phyloP scores from a whole-genome alignment of 2,797 vertebrate species.

The Synanceia verrucosa region DNA sequence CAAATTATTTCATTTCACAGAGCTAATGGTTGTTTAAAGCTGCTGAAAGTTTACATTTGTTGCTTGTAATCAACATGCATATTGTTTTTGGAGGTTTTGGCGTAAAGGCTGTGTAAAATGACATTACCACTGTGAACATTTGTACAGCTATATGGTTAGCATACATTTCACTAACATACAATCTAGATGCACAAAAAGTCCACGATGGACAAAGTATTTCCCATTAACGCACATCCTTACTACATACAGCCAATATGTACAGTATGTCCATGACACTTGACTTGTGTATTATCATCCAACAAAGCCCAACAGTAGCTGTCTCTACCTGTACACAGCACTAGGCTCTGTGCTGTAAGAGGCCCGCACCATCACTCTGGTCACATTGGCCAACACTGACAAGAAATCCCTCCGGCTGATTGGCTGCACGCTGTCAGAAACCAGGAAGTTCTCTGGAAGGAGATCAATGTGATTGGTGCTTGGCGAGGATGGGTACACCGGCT shows the following conservation, averaged over 20 bases:
- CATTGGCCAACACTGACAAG: slow-evolving; percentile 65
- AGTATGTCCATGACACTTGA: no score
- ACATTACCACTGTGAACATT: background rate
- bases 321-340: slow-evolving; percentile 75
- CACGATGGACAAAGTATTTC: no score
- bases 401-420: slow-evolving; percentile 70
- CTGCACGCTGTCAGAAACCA: slow-evolving; percentile 41
- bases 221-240: no score
- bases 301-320: background rate
- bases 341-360: slow-evolving; percentile 75
- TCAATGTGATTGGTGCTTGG: slow-evolving; percentile 55
- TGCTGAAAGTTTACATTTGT: background rate
- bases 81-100: background rate
- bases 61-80: no score
- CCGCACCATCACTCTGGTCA: slow-evolving; percentile 71
- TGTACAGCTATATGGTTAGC: no score
- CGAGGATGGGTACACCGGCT: slow-evolving; percentile 69
- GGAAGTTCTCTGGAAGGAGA: slow-evolving; percentile 74
- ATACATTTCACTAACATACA: no score
- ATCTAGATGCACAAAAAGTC: no score
- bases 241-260: no score
- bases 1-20: background rate
- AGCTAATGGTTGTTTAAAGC: background rate
- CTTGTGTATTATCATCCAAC: no score
- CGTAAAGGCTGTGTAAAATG: background rate